phyloP scores from a whole-genome alignment of 2,888 invertebrate genomes.

The Ametastegia equiseti region DNA sequence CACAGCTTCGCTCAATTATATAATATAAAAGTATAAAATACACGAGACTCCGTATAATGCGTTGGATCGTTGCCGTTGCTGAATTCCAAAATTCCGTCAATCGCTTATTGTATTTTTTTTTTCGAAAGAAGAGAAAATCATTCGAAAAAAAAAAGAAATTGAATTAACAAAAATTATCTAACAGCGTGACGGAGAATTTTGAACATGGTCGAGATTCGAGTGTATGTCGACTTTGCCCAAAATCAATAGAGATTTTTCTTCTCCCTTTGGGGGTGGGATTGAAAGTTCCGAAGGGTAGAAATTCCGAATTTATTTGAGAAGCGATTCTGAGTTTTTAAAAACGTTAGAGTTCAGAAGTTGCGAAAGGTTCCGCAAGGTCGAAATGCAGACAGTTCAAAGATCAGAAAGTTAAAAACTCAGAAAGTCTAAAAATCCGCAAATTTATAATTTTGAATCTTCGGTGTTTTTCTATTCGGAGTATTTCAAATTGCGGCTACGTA shows the following conservation, averaged over 20 bases:
- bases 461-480: too few relatives aligned
- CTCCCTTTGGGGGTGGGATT: too few relatives aligned
- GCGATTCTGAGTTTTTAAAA: too few relatives aligned
- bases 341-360: too few relatives aligned
- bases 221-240: neutral
- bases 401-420: too few relatives aligned
- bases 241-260: neutral
- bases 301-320: too few relatives aligned
- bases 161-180: neutral
- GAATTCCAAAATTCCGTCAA: slow-evolving; percentile 1
- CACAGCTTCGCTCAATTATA: slow-evolving; percentile 63
- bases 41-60: slow-evolving; percentile 57
- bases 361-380: too few relatives aligned
- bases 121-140: neutral
- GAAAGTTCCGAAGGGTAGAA: too few relatives aligned
- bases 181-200: neutral
- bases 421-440: too few relatives aligned
- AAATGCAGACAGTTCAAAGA: too few relatives aligned
- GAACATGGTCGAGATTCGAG: neutral
- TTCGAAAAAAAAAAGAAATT: neutral
- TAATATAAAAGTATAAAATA: slow-evolving; percentile 75
- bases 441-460: too few relatives aligned
- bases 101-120: neutral
- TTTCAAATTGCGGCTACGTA: too few relatives aligned
- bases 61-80: slow-evolving; percentile 26